Base-by-base conservation (phyloP, 2,888 invertebrate species). In the Bruchidius siliquastri region DNA sequence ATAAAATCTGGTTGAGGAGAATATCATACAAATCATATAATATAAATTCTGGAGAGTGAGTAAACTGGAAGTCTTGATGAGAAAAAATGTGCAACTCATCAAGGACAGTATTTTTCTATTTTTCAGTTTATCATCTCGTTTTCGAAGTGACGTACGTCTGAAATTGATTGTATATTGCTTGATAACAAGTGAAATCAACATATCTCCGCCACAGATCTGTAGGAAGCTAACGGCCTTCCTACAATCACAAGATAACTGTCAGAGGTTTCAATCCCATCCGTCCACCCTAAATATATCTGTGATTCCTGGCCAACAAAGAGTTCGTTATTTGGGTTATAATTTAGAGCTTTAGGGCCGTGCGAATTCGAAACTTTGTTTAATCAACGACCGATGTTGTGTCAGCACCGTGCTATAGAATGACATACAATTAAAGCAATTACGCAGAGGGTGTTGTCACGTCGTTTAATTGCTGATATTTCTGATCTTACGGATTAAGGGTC, bases 211-310 rank as follows among this genome's bases (percentile, higher is more conserved):
- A 72, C 32, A 68, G 30, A 71, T 67, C 66, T 71, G 72, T 71
- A 30, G 67, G 32, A 32, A 68, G n/a, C 73, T 22, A 71, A 22
- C 67, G 67, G 82, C 83, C 84, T 85, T 84, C 84, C 80, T 81
- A 82, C 85, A 85, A 86, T 85, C 84, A 86, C 84, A 83, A 83
- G 85, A 84, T 84, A 82, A 83, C 83, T 85, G 82, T 83, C 83
- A 81, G 83, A 83, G 49, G 49, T 49, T 49, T 49, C 49, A 13
- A 49, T 49, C 49, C 49, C 49, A 26, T 4, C 18, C 49, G 6
- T 13, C 13, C 18, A 49, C 49, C 49, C 49, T 49, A 49, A 49
- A 49, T 18, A 49, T 49, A 18, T 49, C 18, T 18, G 49, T 49
- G 49, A 49, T 49, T 49, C 6, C 49, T 49, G 10, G 49, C 18